A percentile compares a stretch with the other conserved stretches of the same genome.
These are phyloP conservation scores for Chiloscyllium punctatum DNA, from an alignment of 2,797 vertebrate species.

Conservation along the genomic window DNA sequence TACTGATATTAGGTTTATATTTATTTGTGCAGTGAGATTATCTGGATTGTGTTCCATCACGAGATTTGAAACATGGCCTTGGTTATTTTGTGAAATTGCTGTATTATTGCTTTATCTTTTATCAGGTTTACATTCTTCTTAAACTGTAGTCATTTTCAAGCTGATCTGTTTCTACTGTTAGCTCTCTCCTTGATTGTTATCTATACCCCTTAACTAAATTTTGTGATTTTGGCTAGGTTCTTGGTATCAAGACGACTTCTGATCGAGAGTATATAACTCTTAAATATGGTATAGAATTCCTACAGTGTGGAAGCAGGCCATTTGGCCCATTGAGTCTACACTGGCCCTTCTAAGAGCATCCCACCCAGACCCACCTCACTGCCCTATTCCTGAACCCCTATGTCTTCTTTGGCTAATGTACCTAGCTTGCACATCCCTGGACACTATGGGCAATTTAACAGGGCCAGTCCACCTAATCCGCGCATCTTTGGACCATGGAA, in stretches of 20 bases:
- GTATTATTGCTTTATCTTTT: background rate
- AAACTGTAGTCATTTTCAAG: background rate
- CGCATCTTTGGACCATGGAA: too few species aligned
- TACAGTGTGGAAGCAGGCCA: too few species aligned
- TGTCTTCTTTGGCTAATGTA: too few species aligned
- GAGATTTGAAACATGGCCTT: background rate
- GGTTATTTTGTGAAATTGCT: background rate
- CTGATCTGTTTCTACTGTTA: background rate
- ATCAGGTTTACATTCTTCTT: background rate
- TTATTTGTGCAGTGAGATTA: too few species aligned
- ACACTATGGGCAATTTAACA: too few species aligned
- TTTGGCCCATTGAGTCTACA: too few species aligned
- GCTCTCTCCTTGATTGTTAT: background rate
- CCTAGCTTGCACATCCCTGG: too few species aligned
- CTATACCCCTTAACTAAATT: background rate
- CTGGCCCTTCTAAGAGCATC: too few species aligned
- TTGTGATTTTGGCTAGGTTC: background rate
- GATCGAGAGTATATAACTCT: background rate
- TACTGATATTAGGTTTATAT: background rate
- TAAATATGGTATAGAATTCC: background rate
- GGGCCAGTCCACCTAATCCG: too few species aligned
- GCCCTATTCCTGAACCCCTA: too few species aligned
- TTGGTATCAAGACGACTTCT: background rate
- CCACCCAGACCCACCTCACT: too few species aligned
- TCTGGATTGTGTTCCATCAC: too few species aligned